Evolutionary conservation across 2,113 vertebrate genomes (phyloP), one percentile per base, ranked within the genome.

Genomic region (Vireo altiloquus): DNA sequence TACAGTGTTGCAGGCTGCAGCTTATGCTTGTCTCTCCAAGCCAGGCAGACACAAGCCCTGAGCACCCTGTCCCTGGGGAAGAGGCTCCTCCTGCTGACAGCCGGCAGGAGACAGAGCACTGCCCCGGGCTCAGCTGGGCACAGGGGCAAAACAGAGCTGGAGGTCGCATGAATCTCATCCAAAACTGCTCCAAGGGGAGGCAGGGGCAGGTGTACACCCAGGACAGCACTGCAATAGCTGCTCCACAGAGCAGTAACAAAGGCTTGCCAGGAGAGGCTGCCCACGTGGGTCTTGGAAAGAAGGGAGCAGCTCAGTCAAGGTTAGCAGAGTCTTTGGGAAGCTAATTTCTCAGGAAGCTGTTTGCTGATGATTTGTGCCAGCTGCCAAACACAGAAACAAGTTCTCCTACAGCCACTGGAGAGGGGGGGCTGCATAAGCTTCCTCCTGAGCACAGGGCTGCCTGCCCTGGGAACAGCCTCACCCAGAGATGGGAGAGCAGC

Each of bases 1-100:
- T 93, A 92, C 88, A 88, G n/a, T 5, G 37, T 70, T 94, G 68
- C 85, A 72, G 65, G 39, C 74, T 92, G 54, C 64, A 92, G 82
- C 2, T 96, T 24, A 44, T 30, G 71, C 68, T 89, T 60, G 44
- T 90, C 60, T 59, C 56, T 65, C 52, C 31, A 44, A 50, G 27
- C 42, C 44, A 71, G 82, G 61, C 92, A 94, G 76, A 90, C 71
- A 59, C 54, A 47, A 80, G 18, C 37, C 71, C 10, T 0, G 14
- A 92, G 89, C 85, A 69, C 13, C 44, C 35, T 37, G 25, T 93
- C 76, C 64, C 13, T 8, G 1, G 30, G 57, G 90, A 60, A 70
- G 24, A 68, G 35, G 10, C 40, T 95, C 68, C 27, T 70, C 33
- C 47, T 2, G 69, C 74, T 5, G 4, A 84, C 72, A 87, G 39